Evolutionary conservation across 2,113 vertebrate species (phyloP).

Genomic region (Formicarius rufipectus): DNA sequence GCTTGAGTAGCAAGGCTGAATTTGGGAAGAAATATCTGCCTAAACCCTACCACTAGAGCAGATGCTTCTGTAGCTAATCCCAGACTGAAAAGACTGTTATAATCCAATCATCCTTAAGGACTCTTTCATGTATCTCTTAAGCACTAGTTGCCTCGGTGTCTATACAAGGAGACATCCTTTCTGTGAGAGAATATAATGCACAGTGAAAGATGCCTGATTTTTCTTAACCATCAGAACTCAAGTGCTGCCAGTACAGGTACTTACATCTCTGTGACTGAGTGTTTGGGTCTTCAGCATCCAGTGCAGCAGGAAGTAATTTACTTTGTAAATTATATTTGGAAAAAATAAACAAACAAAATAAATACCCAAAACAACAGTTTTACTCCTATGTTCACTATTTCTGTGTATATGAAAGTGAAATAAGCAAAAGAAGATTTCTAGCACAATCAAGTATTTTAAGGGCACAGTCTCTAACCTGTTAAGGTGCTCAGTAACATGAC

Average conservation of each 20-base stretch:
- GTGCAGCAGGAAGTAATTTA: background rate
- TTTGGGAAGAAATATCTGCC: background rate
- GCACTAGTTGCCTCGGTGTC: background rate
- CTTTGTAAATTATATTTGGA: background rate
- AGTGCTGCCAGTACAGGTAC: background rate
- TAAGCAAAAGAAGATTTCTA: background rate
- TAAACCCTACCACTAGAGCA: background rate
- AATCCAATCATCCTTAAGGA: background rate
- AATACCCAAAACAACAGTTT: too few species aligned
- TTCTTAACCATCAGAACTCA: background rate
- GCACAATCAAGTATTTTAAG: background rate
- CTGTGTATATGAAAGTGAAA: background rate
- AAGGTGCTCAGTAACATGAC: background rate
- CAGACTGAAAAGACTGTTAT: background rate
- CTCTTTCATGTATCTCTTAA: background rate
- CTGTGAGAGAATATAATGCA: background rate
- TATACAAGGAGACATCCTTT: background rate
- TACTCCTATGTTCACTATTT: background rate
- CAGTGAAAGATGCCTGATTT: background rate
- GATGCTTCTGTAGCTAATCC: background rate
- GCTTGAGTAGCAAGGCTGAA: background rate
- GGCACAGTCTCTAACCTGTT: background rate
- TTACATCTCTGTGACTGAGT: background rate
- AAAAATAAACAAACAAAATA: too few species aligned
- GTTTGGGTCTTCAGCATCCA: background rate